Conservation (phyloP, 2,113 vertebrate species). For the Actinemys pallida region DNA sequence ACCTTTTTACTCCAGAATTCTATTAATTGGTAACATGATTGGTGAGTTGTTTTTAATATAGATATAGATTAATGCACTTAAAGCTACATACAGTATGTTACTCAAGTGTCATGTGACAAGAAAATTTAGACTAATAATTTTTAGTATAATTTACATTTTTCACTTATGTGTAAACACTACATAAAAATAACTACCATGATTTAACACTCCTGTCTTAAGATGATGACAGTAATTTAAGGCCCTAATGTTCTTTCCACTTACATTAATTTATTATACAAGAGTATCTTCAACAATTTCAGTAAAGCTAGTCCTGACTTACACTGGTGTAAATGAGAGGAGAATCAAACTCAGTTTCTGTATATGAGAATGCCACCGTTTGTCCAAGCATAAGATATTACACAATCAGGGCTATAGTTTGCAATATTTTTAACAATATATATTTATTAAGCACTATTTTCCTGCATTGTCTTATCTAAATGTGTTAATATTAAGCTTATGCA, state of each 20-base stretch:
- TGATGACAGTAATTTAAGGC: not conserved
- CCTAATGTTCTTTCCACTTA: accelerated
- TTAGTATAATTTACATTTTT: not conserved
- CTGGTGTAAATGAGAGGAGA: not conserved
- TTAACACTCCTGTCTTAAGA: not conserved
- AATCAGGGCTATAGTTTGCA: not conserved
- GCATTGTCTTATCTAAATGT: not conserved
- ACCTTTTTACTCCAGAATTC: not conserved
- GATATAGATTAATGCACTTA: not conserved
- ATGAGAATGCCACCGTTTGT: not conserved
- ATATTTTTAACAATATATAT: not conserved
- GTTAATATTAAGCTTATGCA: not conserved
- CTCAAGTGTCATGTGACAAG: not conserved
- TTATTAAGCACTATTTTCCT: not conserved
- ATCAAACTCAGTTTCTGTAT: conserved; percentile 1
- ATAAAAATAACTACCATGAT: not conserved
- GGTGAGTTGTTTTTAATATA: not conserved
- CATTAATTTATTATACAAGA: not conserved
- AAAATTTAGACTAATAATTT: not conserved
- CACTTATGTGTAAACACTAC: not conserved
- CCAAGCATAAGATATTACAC: not conserved
- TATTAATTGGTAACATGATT: accelerated
- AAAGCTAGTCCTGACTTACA: not conserved
- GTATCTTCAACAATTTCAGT: not conserved
- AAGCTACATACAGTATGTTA: not conserved